A percentile compares a stretch with the other conserved stretches of the same genome.
These are phyloP conservation scores for Sisyra nigra DNA, from an alignment of 2,888 invertebrate genomes.

Conservation along the genomic window DNA sequence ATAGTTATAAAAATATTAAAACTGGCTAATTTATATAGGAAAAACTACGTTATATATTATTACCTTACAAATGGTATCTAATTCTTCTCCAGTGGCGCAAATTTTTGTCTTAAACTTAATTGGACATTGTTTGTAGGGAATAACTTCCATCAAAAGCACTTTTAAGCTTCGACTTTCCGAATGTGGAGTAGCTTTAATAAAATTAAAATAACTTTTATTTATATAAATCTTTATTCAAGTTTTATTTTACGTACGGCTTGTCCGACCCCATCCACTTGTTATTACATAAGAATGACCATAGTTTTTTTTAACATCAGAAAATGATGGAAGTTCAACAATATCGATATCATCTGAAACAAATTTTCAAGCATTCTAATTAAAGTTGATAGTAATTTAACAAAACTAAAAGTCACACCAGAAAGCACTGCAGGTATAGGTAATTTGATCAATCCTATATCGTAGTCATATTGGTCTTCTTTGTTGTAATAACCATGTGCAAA, in stretches of 20 bases:
- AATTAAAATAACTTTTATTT: background rate
- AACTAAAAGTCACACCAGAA: background rate
- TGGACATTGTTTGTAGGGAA: background rate
- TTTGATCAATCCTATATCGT: constrained; percentile 3
- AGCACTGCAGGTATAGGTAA: background rate
- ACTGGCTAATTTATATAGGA: background rate
- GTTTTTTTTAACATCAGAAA: background rate
- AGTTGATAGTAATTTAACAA: background rate
- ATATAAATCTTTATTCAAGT: background rate
- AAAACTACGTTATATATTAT: background rate
- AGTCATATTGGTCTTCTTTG: background rate
- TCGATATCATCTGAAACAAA: constrained; percentile 1
- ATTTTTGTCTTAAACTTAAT: constrained; percentile 1
- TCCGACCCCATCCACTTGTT: constrained; percentile 5
- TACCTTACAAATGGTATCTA: constrained; percentile 5
- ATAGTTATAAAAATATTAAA: background rate
- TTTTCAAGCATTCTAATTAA: background rate
- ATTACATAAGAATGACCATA: constrained; percentile 1
- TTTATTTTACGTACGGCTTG: constrained; percentile 1
- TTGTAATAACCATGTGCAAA: background rate
- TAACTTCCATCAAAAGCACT: constrained; percentile 1
- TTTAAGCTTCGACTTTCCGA: constrained; percentile 4
- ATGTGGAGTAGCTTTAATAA: background rate
- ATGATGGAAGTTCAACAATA: background rate
- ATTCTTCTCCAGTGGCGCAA: constrained; percentile 1